A percentile compares a stretch with the other conserved stretches of the same genome.
Conservation (phyloP, 1,140 invertebrate genomes). For the Rhagoletis zephyria region DNA sequence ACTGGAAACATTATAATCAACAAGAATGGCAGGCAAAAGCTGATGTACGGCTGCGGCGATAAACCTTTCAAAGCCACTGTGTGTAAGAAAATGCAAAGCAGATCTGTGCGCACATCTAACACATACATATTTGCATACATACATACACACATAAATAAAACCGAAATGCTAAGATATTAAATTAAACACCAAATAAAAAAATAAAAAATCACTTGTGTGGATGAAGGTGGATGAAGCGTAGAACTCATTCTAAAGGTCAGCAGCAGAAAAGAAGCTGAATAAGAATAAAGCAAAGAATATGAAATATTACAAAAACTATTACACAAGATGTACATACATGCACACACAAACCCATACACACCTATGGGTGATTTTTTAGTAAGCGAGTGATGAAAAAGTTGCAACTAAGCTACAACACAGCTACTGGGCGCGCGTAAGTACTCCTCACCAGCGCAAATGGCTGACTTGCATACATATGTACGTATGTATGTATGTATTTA, state of each 20-base stretch:
- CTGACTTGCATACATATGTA: conserved; percentile 13
- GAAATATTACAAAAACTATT: no score
- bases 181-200: not conserved
- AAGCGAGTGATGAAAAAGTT: conserved; percentile 47
- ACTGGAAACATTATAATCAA: conserved; percentile 52
- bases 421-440: conserved; percentile 9
- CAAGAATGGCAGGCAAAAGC: conserved; percentile 8
- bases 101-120: not conserved
- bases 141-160: not conserved
- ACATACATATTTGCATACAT: not conserved
- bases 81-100: not conserved
- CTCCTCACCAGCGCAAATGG: conserved; percentile 37
- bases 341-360: no score
- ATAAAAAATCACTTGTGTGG: not conserved
- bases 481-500: conserved; percentile 31
- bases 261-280: no score
- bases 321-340: no score
- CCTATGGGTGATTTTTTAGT: not conserved
- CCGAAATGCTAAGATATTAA: no score
- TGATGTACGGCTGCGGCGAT: not conserved
- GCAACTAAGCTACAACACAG: not conserved
- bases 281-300: no score
- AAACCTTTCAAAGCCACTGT: not conserved
- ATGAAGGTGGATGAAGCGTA: not conserved
- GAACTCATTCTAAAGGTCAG: not conserved